Conservation (phyloP, 2,797 vertebrate species). For the Gila robusta region DNA sequence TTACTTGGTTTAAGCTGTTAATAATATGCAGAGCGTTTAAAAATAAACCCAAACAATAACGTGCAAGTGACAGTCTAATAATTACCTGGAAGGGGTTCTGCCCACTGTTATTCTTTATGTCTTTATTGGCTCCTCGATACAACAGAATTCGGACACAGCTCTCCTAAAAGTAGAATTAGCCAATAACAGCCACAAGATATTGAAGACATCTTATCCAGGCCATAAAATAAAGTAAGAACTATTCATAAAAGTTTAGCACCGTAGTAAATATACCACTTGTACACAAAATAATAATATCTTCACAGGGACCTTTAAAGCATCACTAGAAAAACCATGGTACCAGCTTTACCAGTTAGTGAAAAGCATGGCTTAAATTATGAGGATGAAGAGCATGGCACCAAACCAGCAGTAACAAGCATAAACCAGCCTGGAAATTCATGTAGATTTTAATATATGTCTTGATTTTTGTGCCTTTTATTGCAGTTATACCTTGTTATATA, state of each 20-base stretch:
- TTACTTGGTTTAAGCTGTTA: conserved; percentile 15
- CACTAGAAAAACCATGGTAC: not conserved
- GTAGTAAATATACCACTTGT: not conserved
- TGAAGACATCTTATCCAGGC: not conserved
- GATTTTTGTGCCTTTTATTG: not conserved
- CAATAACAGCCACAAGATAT: conserved; percentile 4
- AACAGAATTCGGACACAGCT: conserved; percentile 91
- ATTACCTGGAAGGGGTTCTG: conserved; percentile 93
- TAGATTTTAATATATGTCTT: not conserved
- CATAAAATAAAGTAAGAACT: not conserved
- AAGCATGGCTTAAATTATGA: not conserved
- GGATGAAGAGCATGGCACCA: not conserved
- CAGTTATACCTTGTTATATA: conserved; percentile 90
- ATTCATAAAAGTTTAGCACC: conserved; percentile 13
- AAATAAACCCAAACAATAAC: conserved; percentile 5
- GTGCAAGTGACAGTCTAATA: not conserved
- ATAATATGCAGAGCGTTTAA: conserved; percentile 12
- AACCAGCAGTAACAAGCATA: not conserved
- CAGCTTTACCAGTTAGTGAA: not conserved
- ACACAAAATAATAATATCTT: conserved; percentile 1
- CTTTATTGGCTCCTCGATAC: conserved; percentile 90
- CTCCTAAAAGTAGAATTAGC: conserved; percentile 78
- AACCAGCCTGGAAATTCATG: not conserved
- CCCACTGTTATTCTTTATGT: conserved; percentile 90
- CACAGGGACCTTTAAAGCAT: not conserved